Percentiles rank a stretch among this genome's conserved stretches.
Conservation (phyloP, 2,888 invertebrate species). For the Torymus auratus region DNA sequence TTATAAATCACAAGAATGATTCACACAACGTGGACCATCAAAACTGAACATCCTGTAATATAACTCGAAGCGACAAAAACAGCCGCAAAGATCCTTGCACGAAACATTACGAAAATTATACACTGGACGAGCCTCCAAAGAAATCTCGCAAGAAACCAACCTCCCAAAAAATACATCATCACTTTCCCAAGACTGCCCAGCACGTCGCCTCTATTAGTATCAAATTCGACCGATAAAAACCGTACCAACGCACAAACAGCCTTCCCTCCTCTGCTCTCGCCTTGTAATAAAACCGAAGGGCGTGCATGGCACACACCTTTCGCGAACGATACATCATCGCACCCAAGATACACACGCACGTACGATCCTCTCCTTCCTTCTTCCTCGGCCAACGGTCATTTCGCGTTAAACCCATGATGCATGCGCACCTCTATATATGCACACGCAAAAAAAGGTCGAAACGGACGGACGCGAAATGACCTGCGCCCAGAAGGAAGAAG, state of each 20-base stretch:
- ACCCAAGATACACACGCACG: no score
- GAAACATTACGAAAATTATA: no score
- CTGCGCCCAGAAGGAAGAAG: neutral
- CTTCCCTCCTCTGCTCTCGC: neutral
- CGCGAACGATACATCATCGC: slow-evolving; percentile 36
- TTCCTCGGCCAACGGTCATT: slow-evolving; percentile 42
- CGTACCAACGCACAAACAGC: neutral
- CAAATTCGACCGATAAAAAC: slow-evolving; percentile 42
- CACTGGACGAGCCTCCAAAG: no score
- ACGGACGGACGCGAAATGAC: slow-evolving; percentile 4
- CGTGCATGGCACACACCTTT: slow-evolving; percentile 25
- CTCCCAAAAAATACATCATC: no score
- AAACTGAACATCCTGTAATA: no score
- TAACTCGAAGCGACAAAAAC: no score
- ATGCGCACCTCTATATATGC: neutral
- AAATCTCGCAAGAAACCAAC: no score
- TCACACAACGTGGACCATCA: no score
- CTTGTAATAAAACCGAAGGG: slow-evolving; percentile 7
- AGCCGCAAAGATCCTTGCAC: no score
- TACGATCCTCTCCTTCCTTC: neutral
- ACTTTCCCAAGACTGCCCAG: no score
- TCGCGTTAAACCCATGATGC: neutral
- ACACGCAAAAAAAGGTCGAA: slow-evolving; percentile 28
- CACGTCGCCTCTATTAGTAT: slow-evolving; percentile 9
- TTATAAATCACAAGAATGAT: no score